Conservation (phyloP, 2,888 invertebrate genomes). For the Phortica magna region DNA sequence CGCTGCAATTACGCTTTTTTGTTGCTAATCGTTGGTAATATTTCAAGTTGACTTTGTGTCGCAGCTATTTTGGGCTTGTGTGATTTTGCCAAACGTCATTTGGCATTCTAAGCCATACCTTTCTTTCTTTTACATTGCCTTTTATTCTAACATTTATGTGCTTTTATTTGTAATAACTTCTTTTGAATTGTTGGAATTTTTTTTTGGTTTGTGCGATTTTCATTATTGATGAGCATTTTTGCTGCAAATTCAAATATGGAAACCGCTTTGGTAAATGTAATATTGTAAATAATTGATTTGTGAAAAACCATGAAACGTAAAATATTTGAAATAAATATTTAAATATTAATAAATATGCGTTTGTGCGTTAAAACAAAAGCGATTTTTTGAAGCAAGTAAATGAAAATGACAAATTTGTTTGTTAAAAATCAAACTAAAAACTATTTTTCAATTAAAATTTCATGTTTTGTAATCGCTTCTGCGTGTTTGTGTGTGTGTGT, state of each 20-base stretch:
- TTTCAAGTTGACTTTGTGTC: constrained; percentile 6
- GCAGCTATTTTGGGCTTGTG: not conserved
- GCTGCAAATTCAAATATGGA: not conserved
- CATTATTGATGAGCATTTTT: not conserved
- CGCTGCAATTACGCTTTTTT: not conserved
- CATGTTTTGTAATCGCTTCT: not conserved
- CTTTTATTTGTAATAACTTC: not conserved
- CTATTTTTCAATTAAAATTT: not conserved
- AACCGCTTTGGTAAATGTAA: not conserved
- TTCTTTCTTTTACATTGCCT: not conserved
- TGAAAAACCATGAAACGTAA: not conserved
- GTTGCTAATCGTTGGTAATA: constrained; percentile 29
- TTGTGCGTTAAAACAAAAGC: not conserved
- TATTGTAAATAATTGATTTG: not conserved
- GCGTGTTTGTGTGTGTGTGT: not conserved
- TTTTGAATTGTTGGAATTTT: not conserved
- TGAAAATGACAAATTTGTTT: not conserved
- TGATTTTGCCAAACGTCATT: not conserved
- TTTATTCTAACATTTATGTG: too few relatives aligned
- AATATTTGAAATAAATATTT: not conserved
- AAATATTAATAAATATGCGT: not conserved
- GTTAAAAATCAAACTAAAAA: not conserved
- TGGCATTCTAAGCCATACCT: not conserved
- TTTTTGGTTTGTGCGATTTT: not conserved
- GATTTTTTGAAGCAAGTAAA: not conserved